Percentiles rank a stretch among this genome's conserved stretches.
phyloP scores from a whole-genome alignment of 2,113 vertebrate species.

The Rhombomys opimus region DNA sequence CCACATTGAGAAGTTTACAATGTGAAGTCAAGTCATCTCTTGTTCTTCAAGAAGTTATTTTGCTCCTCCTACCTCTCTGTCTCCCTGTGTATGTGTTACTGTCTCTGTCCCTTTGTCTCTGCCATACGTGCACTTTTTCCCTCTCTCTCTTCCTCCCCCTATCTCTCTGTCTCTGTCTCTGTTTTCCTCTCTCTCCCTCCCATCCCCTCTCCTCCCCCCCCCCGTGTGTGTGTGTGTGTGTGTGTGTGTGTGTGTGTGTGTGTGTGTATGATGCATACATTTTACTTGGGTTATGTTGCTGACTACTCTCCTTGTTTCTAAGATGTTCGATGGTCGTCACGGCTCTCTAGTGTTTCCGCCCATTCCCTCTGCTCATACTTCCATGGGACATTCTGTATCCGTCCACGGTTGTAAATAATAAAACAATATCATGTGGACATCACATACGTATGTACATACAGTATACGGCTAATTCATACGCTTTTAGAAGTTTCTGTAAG shows the following conservation, averaged over 20 bases:
- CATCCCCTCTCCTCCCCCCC: background rate
- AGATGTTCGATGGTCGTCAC: background rate
- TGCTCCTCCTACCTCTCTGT: too few species aligned
- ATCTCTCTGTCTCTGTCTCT: background rate
- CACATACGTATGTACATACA: background rate
- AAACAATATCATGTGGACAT: background rate
- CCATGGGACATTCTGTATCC: background rate
- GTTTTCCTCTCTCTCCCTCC: background rate
- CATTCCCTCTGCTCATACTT: background rate
- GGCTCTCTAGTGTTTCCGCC: background rate
- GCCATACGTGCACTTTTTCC: background rate
- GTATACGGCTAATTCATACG: accelerated
- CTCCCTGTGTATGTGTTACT: background rate
- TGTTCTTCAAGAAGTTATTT: background rate
- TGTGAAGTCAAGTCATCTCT: background rate
- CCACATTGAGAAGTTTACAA: background rate
- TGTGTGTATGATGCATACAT: background rate
- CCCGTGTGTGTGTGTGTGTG: background rate
- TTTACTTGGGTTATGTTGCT: background rate
- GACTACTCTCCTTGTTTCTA: background rate
- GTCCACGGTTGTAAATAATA: background rate
- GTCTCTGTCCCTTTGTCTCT: background rate
- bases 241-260: background rate
- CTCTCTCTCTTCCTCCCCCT: background rate
- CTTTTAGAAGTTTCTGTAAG: background rate